Evolutionary conservation across 1,140 invertebrate genomes (phyloP), one percentile per base, ranked within the genome.

Genomic region (Bombus huntii): DNA sequence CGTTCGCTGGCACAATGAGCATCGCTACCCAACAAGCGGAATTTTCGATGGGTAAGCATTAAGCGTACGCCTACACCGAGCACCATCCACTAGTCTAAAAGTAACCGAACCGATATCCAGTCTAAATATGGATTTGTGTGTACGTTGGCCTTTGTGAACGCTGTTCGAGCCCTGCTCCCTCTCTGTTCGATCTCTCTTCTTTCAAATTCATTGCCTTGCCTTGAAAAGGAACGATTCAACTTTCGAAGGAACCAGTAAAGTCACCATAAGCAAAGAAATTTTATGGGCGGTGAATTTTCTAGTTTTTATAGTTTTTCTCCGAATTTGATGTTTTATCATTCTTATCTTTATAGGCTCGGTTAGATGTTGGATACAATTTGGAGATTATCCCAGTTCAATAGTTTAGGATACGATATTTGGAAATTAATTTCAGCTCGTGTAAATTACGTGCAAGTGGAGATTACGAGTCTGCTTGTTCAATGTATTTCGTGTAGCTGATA

Each of bases 91-190:
- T 73, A 57, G 57, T 82, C 85, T 59, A 82, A 82, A 82, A 88
- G 87, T 88, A 88, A 88, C 44, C 78, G 65, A 25, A 53, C 59
- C 80, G 53, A 74, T 70, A 80, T n/a, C 74, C 39, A 57, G 62
- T 87, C 86, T 88, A 88, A 88, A 88, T 87, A 88, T 87, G 87
- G 79, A 65, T 83, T 88, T 87, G 71, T 62, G n/a, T 42, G 68
- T 73, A 87, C n/a, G 59, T 42, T 57, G 37, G 79, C 70, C 71
- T 76, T 88, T 84, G 71, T 82, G n/a, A n/a, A 37, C 53, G 22
- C 31, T 22, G 68, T 44, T 73, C 53, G 37, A 28, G n/a, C n/a
- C n/a, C 13, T 28, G 13, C 13, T 34, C 28, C 39, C 3, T 31
- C 22, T 9, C 28, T 31, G 12, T 44, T 62, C 34, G 5, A 34